A percentile compares a stretch with the other conserved stretches of the same genome.
Conservation (phyloP, 2,113 vertebrate genomes). For the Gulo gulo region DNA sequence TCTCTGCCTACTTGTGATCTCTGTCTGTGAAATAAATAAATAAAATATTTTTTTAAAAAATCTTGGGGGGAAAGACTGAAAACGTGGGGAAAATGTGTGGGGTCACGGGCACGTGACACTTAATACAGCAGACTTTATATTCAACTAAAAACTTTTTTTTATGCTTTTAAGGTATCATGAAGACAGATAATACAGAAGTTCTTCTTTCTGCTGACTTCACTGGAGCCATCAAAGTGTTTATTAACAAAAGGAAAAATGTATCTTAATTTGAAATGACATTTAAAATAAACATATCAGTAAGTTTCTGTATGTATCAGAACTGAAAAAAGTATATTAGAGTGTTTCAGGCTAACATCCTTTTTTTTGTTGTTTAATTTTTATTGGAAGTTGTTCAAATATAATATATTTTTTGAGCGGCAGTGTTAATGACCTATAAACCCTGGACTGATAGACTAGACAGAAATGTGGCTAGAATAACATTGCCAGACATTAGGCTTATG, state of each 20-base stretch:
- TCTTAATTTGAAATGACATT: constrained; percentile 80
- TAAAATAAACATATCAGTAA: constrained; percentile 74
- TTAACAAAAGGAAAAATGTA: constrained; percentile 94
- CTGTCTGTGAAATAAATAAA: too few relatives aligned
- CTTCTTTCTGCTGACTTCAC: constrained; percentile 98
- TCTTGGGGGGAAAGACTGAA: not conserved
- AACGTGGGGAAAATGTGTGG: not conserved
- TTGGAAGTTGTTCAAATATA: constrained; percentile 75
- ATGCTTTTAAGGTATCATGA: constrained; percentile 88
- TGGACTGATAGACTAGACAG: constrained; percentile 74
- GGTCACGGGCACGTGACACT: not conserved
- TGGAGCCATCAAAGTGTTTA: constrained; percentile 99
- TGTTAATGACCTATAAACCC: constrained; percentile 70
- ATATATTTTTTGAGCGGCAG: constrained; percentile 76
- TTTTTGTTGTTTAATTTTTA: constrained; percentile 64
- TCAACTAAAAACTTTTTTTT: constrained; percentile 54
- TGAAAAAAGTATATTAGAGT: constrained; percentile 74
- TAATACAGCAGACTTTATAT: not conserved
- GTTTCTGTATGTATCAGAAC: constrained; percentile 77
- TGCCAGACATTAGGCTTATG: constrained; percentile 62
- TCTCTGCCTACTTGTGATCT: too few relatives aligned
- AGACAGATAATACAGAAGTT: constrained; percentile 96
- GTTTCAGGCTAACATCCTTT: constrained; percentile 78
- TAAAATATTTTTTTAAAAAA: not conserved
- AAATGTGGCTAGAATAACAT: constrained; percentile 71